Base-by-base conservation (phyloP, 2,888 invertebrate species). In the Ischnus inquisitorius region DNA sequence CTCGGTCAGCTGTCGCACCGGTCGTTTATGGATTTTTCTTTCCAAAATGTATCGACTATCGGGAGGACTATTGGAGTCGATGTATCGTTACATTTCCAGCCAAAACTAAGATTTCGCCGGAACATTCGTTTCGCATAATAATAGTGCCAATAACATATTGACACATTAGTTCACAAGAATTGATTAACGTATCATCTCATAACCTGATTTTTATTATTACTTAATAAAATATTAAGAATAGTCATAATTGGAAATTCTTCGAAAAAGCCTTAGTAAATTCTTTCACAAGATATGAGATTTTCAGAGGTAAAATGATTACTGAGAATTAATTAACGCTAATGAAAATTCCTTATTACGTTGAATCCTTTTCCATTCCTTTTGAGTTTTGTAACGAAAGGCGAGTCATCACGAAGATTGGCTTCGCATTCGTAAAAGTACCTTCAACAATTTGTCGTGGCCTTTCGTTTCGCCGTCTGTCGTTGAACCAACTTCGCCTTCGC, bases 21-120 rank as follows among this genome's bases (percentile, higher is more conserved):
- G 48, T 74, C 28, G 28, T 43, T 16, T 22, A 19, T 76, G 69
- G 76, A 46, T 43, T n/a, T 62, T 51, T 51, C 62, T 62, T 65
- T 39, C 16, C 28, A 22, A 74, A 65, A 43, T 68, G 78, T 82
- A 83, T 83, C 79, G 51, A 64, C 54, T 51, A 28, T 68, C 54
- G 57, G 25, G 48, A 46, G 54, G 46, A n/a, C 68, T 39, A 16
- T 22, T 67, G 62, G 51, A 78, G 74, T 68, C 34, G n/a, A n/a
- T n/a, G n/a, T n/a, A n/a, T n/a, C n/a, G n/a, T n/a, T n/a, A n/a
- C n/a, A n/a, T n/a, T n/a, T n/a, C n/a, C n/a, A n/a, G n/a, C n/a
- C n/a, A n/a, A n/a, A n/a, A n/a, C n/a, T n/a, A n/a, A n/a, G n/a
- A n/a, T n/a, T n/a, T n/a, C n/a, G n/a, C n/a, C n/a, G n/a, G n/a